A percentile compares a stretch with the other conserved stretches of the same genome.
These are phyloP conservation scores for Ceriagrion tenellum DNA, from an alignment of 2,888 invertebrate genomes.

Conservation along the genomic window DNA sequence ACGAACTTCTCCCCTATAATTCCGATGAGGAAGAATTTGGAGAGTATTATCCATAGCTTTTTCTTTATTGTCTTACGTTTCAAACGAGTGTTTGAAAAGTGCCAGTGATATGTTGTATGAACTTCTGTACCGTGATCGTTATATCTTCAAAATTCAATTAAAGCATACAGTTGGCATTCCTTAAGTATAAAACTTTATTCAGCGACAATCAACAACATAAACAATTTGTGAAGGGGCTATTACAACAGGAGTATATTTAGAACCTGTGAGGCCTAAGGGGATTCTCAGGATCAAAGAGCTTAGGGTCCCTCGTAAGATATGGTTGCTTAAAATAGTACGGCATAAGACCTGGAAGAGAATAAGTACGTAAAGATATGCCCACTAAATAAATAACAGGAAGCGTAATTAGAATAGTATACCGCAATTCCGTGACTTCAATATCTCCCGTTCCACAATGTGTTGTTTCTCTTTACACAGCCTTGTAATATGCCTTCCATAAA, in stretches of 20 bases:
- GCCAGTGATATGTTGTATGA: neutral
- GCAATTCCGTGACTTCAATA: conserved; percentile 86
- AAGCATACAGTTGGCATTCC: neutral
- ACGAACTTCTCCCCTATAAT: conserved; percentile 46
- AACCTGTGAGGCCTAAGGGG: conserved; percentile 90
- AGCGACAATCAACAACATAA: neutral
- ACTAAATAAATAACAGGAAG: neutral
- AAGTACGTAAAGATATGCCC: conserved; percentile 7
- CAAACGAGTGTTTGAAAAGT: neutral
- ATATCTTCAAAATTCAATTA: neutral
- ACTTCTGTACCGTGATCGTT: neutral
- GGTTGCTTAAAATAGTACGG: conserved; percentile 89
- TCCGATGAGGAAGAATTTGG: conserved; percentile 54
- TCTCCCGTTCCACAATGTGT: conserved; percentile 85
- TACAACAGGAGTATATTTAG: conserved; percentile 76
- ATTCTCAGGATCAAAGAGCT: conserved; percentile 92
- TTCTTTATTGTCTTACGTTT: neutral
- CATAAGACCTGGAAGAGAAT: conserved; percentile 84
- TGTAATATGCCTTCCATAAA: conserved; percentile 96
- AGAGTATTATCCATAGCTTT: neutral
- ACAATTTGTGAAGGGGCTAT: neutral
- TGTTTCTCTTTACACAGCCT: conserved; percentile 94
- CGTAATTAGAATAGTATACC: conserved; percentile 77
- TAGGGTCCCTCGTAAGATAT: conserved; percentile 91
- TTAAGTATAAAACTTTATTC: neutral